Conservation (phyloP, 2,888 invertebrate species). For the Agonum fuliginosum region DNA sequence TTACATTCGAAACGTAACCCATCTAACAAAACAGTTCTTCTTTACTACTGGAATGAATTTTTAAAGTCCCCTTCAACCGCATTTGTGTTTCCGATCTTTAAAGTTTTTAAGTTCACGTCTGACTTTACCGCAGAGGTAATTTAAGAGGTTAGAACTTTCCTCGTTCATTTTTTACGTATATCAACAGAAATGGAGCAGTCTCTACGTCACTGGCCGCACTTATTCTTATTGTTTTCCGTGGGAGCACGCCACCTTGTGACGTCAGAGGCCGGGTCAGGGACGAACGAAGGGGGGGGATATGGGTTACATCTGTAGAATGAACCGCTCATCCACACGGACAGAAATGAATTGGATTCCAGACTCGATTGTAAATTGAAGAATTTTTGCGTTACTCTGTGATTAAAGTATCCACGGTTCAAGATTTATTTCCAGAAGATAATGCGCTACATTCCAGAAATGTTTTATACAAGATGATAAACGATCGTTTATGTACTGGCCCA, state of each 20-base stretch:
- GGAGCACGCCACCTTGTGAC: background rate
- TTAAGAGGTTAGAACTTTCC: constrained; percentile 36
- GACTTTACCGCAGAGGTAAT: constrained; percentile 15
- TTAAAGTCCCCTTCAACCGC: too few relatives aligned
- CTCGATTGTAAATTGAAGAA: constrained; percentile 28
- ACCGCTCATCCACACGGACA: constrained; percentile 1
- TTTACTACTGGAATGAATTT: too few relatives aligned
- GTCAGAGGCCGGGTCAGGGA: background rate
- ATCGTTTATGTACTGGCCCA: too few relatives aligned
- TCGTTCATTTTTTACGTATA: constrained; percentile 36
- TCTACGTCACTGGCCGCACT: background rate
- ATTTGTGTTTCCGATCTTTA: background rate
- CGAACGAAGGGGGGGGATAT: background rate
- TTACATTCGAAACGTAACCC: too few relatives aligned
- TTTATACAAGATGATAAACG: too few relatives aligned
- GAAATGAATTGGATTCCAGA: constrained; percentile 15
- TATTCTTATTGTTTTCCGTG: constrained; percentile 43
- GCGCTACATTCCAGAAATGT: too few relatives aligned
- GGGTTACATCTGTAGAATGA: constrained; percentile 45
- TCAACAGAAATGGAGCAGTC: constrained; percentile 20
- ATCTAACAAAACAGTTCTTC: too few relatives aligned
- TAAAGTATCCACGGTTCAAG: background rate
- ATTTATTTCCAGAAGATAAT: too few relatives aligned
- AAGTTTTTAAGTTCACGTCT: constrained; percentile 32
- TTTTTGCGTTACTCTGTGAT: background rate